A percentile compares a stretch with the other conserved stretches of the same genome.
These are phyloP conservation scores for Chromobotia macracanthus DNA, from an alignment of 2,797 vertebrate species.

Conservation along the genomic window DNA sequence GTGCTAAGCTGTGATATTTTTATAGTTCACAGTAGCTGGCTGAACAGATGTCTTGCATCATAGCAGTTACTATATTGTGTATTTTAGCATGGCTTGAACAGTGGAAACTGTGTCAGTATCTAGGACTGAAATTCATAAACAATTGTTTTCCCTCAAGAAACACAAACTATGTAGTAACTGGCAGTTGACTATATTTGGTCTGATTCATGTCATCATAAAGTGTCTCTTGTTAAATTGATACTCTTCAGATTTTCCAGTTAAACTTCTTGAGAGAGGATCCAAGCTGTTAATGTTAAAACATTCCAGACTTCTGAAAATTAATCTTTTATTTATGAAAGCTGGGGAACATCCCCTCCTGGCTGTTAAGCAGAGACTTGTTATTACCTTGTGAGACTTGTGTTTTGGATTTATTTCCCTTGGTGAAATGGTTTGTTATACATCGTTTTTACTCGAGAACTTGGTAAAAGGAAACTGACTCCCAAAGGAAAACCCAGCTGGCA, in stretches of 20 bases:
- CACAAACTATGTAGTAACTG: not conserved
- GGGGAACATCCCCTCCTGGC: constrained; percentile 43
- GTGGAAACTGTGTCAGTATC: not conserved
- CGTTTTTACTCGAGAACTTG: constrained; percentile 39
- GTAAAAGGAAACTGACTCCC: constrained; percentile 42
- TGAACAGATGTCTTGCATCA: not conserved
- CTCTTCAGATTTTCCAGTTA: constrained; percentile 50
- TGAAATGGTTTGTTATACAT: constrained; percentile 43
- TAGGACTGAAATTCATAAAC: not conserved
- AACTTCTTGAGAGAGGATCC: constrained; percentile 39
- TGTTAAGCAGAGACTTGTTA: constrained; percentile 29
- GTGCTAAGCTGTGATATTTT: not conserved
- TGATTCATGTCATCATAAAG: constrained; percentile 26
- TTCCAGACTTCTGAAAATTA: constrained; percentile 43
- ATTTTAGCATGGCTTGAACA: not conserved
- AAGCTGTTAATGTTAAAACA: constrained; percentile 51
- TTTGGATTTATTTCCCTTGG: constrained; percentile 39
- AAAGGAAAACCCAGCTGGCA: constrained; percentile 57
- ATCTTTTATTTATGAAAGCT: constrained; percentile 50
- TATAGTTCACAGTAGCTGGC: not conserved
- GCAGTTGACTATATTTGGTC: constrained; percentile 20
- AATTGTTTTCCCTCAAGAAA: not conserved
- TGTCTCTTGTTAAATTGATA: constrained; percentile 35
- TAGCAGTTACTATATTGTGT: not conserved
- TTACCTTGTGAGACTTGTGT: constrained; percentile 37